Conservation (phyloP, 2,888 invertebrate genomes). For the Elgonia sp. region DNA sequence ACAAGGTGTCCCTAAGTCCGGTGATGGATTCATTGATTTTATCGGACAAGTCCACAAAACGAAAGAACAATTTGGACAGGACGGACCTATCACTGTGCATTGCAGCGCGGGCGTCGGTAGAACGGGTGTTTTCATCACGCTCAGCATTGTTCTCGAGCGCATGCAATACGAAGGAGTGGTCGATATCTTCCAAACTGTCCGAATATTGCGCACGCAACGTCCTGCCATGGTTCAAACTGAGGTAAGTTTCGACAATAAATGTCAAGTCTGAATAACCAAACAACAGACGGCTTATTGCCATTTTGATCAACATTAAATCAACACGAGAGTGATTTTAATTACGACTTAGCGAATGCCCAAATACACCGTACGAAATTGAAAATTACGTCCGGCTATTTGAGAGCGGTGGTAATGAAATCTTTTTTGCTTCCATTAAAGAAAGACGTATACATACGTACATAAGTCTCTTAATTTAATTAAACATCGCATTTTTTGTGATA, state of each 20-base stretch:
- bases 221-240: conserved; percentile 99
- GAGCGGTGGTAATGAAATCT: too few relatives aligned
- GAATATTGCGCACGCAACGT: conserved; percentile 98
- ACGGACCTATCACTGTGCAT: conserved; percentile 99
- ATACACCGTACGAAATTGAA: background rate
- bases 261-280: conserved; percentile 37
- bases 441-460: too few relatives aligned
- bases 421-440: too few relatives aligned
- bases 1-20: conserved; percentile 98
- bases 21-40: conserved; percentile 99
- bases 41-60: conserved; percentile 99
- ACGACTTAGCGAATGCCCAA: background rate
- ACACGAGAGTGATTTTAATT: conserved; percentile 9
- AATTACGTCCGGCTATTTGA: too few relatives aligned
- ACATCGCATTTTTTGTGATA: too few relatives aligned
- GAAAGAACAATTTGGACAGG: conserved; percentile 99
- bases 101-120: conserved; percentile 98
- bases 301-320: conserved; percentile 16
- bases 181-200: conserved; percentile 99
- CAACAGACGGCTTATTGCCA: conserved; percentile 22
- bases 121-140: conserved; percentile 98
- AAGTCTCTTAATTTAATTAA: too few relatives aligned
- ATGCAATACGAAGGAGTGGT: conserved; percentile 99
- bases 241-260: conserved; percentile 88
- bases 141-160: conserved; percentile 98